Evolutionary conservation across 2,888 invertebrate species (phyloP).

Genomic region (Folsomia manolachei): DNA sequence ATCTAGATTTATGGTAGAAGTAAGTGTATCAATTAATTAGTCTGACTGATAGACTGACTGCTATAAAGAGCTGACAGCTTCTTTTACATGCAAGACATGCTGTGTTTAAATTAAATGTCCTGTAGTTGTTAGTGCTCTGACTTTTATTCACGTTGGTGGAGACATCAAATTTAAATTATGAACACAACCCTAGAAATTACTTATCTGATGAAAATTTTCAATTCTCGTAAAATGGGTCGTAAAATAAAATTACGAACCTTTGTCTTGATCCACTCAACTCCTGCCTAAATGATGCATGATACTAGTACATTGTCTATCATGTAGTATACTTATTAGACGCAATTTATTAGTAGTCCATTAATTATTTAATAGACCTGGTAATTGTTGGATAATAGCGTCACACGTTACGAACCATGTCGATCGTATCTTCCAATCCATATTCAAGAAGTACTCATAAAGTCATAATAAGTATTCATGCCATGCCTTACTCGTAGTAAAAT

Average conservation of each 20-base stretch:
- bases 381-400: constrained; percentile 10
- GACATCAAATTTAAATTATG: neutral
- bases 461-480: too few relatives aligned
- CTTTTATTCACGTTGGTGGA: neutral
- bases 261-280: too few relatives aligned
- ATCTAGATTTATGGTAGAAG: neutral
- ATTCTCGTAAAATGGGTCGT: neutral
- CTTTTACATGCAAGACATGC: neutral
- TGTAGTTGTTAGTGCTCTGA: too few relatives aligned
- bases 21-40: constrained; percentile 5
- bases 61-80: neutral
- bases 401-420: neutral
- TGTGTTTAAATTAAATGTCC: too few relatives aligned
- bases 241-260: neutral
- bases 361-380: constrained; percentile 17
- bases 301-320: neutral
- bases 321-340: neutral
- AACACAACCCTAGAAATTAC: neutral
- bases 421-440: too few relatives aligned
- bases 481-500: too few relatives aligned
- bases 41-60: neutral
- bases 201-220: neutral
- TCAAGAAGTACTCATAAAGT: too few relatives aligned
- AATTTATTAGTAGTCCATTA: neutral
- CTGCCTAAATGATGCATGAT: too few relatives aligned